Conservation (phyloP, 2,888 invertebrate species). For the Leptopilina myrica region DNA sequence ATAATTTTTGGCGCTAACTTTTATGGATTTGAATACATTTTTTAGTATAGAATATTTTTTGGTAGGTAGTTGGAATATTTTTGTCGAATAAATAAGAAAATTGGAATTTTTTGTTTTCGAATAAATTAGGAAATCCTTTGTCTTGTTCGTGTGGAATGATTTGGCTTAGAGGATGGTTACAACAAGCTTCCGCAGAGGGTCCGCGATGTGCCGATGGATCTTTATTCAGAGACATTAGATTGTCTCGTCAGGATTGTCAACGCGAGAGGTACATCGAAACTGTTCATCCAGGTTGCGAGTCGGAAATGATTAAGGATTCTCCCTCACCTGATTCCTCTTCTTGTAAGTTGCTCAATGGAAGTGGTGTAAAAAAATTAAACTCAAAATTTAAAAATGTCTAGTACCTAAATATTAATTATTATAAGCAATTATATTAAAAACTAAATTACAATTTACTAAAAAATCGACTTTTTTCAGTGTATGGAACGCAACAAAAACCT, state of each 20-base stretch:
- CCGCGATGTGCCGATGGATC: conserved; percentile 89
- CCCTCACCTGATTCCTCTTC: conserved; percentile 59
- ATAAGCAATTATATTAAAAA: too few species aligned
- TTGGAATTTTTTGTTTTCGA: not conserved
- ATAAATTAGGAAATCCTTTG: conserved; percentile 86
- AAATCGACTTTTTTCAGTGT: conserved; percentile 74
- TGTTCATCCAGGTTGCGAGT: conserved; percentile 83
- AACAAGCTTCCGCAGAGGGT: conserved; percentile 85
- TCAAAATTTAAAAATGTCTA: too few species aligned
- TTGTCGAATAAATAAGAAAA: not conserved
- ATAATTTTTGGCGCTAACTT: too few species aligned
- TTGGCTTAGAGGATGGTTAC: conserved; percentile 90
- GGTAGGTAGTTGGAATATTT: not conserved
- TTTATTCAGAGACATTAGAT: conserved; percentile 84
- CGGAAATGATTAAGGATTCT: conserved; percentile 79
- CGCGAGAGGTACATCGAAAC: conserved; percentile 78
- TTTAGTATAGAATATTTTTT: too few species aligned
- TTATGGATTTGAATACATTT: too few species aligned
- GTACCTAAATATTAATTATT: too few species aligned
- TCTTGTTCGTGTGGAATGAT: conserved; percentile 88
- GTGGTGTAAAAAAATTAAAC: too few species aligned
- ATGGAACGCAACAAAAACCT: conserved; percentile 78
- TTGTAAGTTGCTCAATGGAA: conserved; percentile 63
- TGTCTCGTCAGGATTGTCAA: conserved; percentile 84
- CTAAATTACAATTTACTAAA: too few species aligned